Evolutionary conservation across 35 echinoderm and acorn worm species (phyloP), one percentile per base, ranked within the genome.

Genomic region (Apostichopus californicus): DNA sequence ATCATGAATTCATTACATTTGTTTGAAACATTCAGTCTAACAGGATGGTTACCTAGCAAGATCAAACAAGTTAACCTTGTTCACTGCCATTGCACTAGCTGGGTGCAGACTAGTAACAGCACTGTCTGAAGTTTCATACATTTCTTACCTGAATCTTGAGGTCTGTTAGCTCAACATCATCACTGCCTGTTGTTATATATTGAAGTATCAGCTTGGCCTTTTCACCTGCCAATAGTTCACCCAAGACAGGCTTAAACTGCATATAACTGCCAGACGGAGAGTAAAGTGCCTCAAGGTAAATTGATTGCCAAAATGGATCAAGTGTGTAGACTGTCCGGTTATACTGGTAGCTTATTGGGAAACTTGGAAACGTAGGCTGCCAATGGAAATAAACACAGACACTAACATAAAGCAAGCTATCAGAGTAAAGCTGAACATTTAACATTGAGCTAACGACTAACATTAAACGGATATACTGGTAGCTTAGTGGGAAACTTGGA

Each of bases 191-290:
- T 54, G 56, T 59, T 63, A 78, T 77, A 28, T 89, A 90, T 13
- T 93, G 77, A 34, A 93, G 57, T n/a, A 10, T 68, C 14, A 96
- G 22, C 13, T 11, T 66, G 11, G 89, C 81, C 8, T 10, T 46
- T 7, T 90, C 46, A 26, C 94, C 94, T 28, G 77, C 65, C 4
- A 54, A 9, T 9, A 88, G 18, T 6, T 55, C 82, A 18, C 55
- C 89, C 6, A 53, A 59, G 8, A 96, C 55, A 1, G 92, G 92
- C 18, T 90, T 34, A 28, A 96, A 60, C 25, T 87, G 79, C 21
- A 96, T 80, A 68, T 93, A 96, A 15, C 71, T 91, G 23, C 73
- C 68, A 52, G 86, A 63, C 11, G 94, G 92, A 20, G 94, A 96
- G 52, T 91, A 96, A 6, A 87, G 64, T 10, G 94, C 87, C 22